Evolutionary conservation across 2,888 invertebrate genomes (phyloP).

Genomic region (Fabriciana adippe): DNA sequence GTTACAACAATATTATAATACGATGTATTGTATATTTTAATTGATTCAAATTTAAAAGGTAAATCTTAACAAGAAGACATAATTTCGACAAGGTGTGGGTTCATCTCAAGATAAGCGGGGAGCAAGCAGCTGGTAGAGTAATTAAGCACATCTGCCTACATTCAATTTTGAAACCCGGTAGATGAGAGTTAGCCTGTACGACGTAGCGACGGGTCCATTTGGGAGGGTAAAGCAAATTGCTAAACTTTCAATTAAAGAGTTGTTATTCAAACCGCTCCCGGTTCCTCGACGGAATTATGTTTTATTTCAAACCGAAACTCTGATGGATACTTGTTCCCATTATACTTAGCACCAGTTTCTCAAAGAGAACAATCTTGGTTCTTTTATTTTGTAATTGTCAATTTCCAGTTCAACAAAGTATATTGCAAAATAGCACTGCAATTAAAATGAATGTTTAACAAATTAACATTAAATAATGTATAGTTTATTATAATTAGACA

Average conservation of each 20-base stretch:
- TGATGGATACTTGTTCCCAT: conserved; percentile 69
- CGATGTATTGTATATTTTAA: background rate
- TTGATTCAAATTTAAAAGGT: conserved; percentile 8
- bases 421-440: conserved; percentile 1
- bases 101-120: conserved; percentile 72
- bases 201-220: conserved; percentile 79
- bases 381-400: conserved; percentile 52
- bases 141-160: conserved; percentile 82
- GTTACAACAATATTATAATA: too few species aligned
- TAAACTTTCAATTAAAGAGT: conserved; percentile 83
- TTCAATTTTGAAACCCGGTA: conserved; percentile 79
- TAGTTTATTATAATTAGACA: too few species aligned
- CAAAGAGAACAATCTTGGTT: conserved; percentile 55
- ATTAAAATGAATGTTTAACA: too few species aligned
- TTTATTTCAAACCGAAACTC: conserved; percentile 74
- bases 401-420: conserved; percentile 48
- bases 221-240: conserved; percentile 81
- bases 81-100: conserved; percentile 47
- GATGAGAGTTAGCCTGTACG: conserved; percentile 69
- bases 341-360: conserved; percentile 65
- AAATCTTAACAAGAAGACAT: conserved; percentile 26
- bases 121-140: conserved; percentile 75
- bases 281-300: conserved; percentile 74
- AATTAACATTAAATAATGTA: too few species aligned
- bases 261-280: conserved; percentile 80